These are phyloP conservation scores for Exephanes ischioxanthus DNA, from an alignment of 2,888 invertebrate genomes.

Conservation along the genomic window DNA sequence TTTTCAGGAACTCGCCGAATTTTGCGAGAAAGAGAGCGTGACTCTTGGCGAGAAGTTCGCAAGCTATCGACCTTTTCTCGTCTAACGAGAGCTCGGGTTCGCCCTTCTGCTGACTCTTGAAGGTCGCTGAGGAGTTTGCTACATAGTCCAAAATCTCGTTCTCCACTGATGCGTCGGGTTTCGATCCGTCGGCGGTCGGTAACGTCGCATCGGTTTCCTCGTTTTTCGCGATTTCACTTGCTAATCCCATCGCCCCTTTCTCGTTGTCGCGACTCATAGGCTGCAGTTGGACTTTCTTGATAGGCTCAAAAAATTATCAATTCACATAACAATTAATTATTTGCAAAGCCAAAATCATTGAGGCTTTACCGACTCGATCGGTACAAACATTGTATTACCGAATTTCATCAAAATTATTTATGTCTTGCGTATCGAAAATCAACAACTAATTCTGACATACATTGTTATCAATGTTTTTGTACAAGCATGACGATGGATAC, in stretches of 20 bases:
- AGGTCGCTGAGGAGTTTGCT: constrained; percentile 83
- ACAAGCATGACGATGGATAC: neutral
- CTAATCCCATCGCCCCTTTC: constrained; percentile 31
- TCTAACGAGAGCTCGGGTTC: constrained; percentile 90
- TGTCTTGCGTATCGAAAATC: neutral
- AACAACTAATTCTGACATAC: neutral
- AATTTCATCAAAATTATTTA: neutral
- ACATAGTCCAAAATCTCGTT: constrained; percentile 88
- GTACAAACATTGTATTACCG: neutral
- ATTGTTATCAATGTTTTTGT: neutral
- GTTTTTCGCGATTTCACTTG: neutral
- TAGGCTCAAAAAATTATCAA: constrained; percentile 1
- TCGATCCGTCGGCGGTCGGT: constrained; percentile 34
- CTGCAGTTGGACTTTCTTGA: neutral
- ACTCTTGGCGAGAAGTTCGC: constrained; percentile 88
- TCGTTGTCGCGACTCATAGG: constrained; percentile 45
- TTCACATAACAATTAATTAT: neutral
- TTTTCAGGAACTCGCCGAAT: constrained; percentile 90
- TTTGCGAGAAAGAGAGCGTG: constrained; percentile 90
- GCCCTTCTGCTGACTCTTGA: constrained; percentile 93
- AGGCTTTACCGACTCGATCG: neutral
- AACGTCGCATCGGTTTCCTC: constrained; percentile 35
- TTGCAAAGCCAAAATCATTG: neutral
- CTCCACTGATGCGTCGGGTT: constrained; percentile 78
- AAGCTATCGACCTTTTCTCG: constrained; percentile 91